Base-by-base conservation (phyloP, 2,113 vertebrate species). In the Gymnarchus niloticus region DNA sequence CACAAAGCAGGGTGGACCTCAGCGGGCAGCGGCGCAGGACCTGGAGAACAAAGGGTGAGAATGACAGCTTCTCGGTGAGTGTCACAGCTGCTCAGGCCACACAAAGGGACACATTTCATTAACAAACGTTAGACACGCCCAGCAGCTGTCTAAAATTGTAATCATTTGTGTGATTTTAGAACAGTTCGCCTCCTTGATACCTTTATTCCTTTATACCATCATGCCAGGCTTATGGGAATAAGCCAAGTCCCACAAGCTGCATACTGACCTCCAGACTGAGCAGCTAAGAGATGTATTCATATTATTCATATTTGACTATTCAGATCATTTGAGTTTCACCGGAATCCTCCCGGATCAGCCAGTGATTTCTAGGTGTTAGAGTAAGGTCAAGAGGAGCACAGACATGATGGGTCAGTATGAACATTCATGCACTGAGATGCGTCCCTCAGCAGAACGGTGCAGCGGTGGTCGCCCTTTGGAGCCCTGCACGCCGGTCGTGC, bases 401-500 rank as follows among this genome's bases (percentile, higher is more conserved):
- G 17, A 54, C 54, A 52, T n/a, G 14, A 82, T 85, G 56, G 57
- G 80, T 57, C 73, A 78, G 12, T n/a, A 7, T 9, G n/a, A 37
- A 37, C 21, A 44, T 25, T 17, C 89, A 91, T 84, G 2, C 33
- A 57, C 41, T 41, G 84, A 73, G 49, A 83, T 83, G 25, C 44
- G 56, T 23, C 49, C 69, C 82, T 54, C 28, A 84, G 37, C 33
- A 52, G 12, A 80, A 44, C 52, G 8, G 65, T 52, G 37, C 46
- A 7, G 5, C 73, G 83, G 87, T 84, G 23, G 17, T 56, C 33
- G 89, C 87, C 90, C 88, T 87, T 81, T 85, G 81, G 82, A 80
- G 88, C 91, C 73, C n/a, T 61, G 59, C 84, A 87, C 82, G 87
- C 65, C 76, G 87, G 84, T 92, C 88, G 87, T 84, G 84, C 87